A percentile compares a stretch with the other conserved stretches of the same genome.
phyloP scores from a whole-genome alignment of 2,888 invertebrate species.

The Lasioglossum leucozonium region DNA sequence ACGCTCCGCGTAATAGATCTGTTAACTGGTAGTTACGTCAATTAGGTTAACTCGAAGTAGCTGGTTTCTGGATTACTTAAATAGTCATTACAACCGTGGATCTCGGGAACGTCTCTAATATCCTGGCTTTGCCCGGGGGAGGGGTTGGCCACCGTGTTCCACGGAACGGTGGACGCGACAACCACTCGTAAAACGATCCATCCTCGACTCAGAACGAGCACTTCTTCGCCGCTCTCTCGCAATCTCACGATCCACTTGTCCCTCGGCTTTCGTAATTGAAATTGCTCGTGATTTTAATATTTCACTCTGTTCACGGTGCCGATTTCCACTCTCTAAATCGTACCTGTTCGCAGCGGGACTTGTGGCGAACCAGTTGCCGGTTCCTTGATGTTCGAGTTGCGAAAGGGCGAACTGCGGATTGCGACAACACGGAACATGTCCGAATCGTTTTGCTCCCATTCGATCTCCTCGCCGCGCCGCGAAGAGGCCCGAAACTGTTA shows the following conservation, averaged over 20 bases:
- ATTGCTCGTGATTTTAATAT: constrained; percentile 40
- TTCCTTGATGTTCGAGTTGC: neutral
- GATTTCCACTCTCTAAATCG: constrained; percentile 20
- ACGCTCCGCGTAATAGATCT: constrained; percentile 69
- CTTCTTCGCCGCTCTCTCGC: constrained; percentile 27
- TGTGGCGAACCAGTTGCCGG: neutral
- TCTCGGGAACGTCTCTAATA: constrained; percentile 60
- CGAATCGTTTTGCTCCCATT: neutral
- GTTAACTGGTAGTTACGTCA: constrained; percentile 75
- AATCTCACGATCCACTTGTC: constrained; percentile 25
- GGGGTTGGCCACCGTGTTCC: constrained; percentile 17
- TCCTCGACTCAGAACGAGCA: constrained; percentile 33
- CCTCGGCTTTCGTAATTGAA: constrained; percentile 47
- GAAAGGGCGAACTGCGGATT: too few species aligned
- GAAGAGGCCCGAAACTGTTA: neutral
- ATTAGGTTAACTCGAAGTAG: constrained; percentile 74
- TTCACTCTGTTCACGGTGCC: constrained; percentile 11
- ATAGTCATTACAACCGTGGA: constrained; percentile 63
- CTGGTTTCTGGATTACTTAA: constrained; percentile 74
- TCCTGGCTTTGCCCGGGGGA: constrained; percentile 36
- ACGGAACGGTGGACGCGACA: constrained; percentile 59
- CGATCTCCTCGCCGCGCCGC: neutral
- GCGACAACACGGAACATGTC: constrained; percentile 1
- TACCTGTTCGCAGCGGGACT: neutral
- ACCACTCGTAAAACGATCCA: constrained; percentile 58